Conservation (phyloP, 2,797 vertebrate species). For the Aeoliscus strigatus region DNA sequence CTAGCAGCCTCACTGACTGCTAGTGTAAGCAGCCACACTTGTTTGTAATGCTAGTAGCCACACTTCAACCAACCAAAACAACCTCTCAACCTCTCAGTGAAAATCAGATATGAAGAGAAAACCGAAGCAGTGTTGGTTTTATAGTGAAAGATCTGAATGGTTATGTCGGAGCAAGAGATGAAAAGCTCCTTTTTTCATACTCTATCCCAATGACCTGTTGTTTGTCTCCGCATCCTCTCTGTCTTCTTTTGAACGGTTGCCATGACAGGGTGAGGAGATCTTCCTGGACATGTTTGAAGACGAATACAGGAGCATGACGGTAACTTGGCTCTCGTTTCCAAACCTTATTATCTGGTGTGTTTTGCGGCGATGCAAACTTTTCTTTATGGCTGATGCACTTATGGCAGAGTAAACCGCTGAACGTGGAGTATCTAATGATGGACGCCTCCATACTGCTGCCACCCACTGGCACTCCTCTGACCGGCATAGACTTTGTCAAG, state of each 20-base stretch:
- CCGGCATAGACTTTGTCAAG: slow-evolving; percentile 97
- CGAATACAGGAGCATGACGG: slow-evolving; percentile 96
- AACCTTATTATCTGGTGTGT: neutral
- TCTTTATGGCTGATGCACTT: neutral
- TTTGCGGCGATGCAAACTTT: neutral
- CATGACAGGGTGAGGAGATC: slow-evolving; percentile 98
- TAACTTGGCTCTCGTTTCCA: slow-evolving; percentile 51
- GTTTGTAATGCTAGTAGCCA: too few relatives aligned
- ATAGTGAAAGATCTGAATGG: too few relatives aligned
- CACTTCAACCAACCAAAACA: too few relatives aligned
- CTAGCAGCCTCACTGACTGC: too few relatives aligned
- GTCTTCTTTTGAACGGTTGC: too few relatives aligned
- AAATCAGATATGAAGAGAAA: too few relatives aligned
- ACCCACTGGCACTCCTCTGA: slow-evolving; percentile 94
- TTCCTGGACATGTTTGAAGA: slow-evolving; percentile 99
- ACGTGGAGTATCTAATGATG: slow-evolving; percentile 99
- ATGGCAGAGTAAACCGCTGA: slow-evolving; percentile 90
- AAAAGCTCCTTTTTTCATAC: too few relatives aligned
- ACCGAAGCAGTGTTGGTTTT: too few relatives aligned
- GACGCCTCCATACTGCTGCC: slow-evolving; percentile 95
- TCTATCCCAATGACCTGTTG: neutral
- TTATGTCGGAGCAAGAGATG: too few relatives aligned
- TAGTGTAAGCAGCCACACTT: too few relatives aligned
- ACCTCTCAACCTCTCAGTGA: too few relatives aligned
- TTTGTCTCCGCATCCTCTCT: neutral